These are phyloP conservation scores for Podilymbus podiceps DNA, from an alignment of 2,113 vertebrate genomes.

Conservation along the genomic window DNA sequence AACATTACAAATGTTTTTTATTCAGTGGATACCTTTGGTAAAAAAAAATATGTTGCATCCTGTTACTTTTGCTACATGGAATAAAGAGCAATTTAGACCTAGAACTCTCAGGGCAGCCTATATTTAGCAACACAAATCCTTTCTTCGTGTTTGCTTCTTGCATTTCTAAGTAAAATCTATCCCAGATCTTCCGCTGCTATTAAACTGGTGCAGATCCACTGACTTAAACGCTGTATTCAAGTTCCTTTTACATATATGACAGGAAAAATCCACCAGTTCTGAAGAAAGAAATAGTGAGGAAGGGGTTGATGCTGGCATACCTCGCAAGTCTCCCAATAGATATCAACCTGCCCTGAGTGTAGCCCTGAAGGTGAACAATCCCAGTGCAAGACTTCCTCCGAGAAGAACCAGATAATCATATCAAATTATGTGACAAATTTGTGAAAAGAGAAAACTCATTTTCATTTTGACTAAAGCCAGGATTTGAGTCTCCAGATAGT, in stretches of 20 bases:
- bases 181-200: neutral
- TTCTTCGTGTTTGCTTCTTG: neutral
- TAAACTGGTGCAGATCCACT: neutral
- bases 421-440: neutral
- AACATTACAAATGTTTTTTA: neutral
- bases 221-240: neutral
- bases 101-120: neutral
- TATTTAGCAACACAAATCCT: neutral
- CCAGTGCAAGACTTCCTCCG: neutral
- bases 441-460: neutral
- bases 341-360: neutral
- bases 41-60: neutral
- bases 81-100: neutral
- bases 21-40: neutral
- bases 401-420: neutral
- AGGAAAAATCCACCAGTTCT: neutral
- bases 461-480: neutral
- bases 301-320: neutral
- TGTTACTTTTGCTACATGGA: neutral
- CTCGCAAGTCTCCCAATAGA: neutral
- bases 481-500: neutral
- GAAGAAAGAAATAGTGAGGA: neutral
- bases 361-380: neutral
- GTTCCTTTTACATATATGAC: neutral
- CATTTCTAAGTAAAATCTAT: neutral